These are phyloP conservation scores for Sitta europaea DNA, from an alignment of 2,113 vertebrate genomes.

Conservation along the genomic window DNA sequence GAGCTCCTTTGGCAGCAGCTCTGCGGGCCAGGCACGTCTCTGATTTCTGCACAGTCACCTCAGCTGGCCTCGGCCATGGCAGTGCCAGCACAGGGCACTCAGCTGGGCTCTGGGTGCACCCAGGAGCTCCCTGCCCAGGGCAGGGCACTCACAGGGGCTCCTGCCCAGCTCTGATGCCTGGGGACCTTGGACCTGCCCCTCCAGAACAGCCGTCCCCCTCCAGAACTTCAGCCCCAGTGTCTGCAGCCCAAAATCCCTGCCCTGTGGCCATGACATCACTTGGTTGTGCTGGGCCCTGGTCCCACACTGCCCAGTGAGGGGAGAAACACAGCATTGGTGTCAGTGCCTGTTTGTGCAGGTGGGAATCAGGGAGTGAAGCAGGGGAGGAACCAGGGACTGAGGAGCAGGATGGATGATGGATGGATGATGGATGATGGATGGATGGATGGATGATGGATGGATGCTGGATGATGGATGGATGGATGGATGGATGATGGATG, in stretches of 20 bases:
- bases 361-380: not conserved
- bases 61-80: fast-evolving
- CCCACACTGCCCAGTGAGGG: fast-evolving
- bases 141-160: fast-evolving
- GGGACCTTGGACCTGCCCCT: fast-evolving
- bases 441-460: too few species aligned
- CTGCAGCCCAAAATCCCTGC: not conserved
- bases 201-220: not conserved
- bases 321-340: not conserved
- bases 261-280: not conserved
- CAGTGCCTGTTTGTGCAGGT: not conserved
- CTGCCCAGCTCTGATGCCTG: not conserved
- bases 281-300: not conserved
- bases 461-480: too few species aligned
- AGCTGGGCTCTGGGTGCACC: not conserved
- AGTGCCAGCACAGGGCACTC: fast-evolving
- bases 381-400: not conserved
- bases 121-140: not conserved
- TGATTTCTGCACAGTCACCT: not conserved
- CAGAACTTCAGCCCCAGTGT: not conserved
- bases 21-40: not conserved
- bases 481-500: too few species aligned
- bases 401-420: fast-evolving
- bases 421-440: fast-evolving
- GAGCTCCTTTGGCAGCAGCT: not conserved